phyloP scores from a whole-genome alignment of 2,888 invertebrate genomes.

The Hybos culiciformis region DNA sequence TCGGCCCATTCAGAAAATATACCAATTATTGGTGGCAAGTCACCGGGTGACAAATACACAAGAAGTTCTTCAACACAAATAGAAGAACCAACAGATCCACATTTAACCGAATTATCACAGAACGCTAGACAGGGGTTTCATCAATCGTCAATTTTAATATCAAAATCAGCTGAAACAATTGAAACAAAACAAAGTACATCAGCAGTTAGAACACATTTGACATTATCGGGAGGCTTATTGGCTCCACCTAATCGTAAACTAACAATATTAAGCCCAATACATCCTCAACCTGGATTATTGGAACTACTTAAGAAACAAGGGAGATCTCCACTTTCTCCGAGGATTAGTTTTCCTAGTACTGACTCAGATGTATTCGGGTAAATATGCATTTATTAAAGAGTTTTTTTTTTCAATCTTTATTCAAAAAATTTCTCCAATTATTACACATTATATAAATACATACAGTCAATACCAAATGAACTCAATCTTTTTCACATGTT shows the following conservation, averaged over 20 bases:
- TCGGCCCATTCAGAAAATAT: constrained; percentile 35
- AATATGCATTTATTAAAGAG: constrained; percentile 20
- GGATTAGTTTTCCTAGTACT: constrained; percentile 34
- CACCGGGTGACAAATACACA: constrained; percentile 30
- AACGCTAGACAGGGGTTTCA: constrained; percentile 26
- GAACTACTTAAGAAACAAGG: constrained; percentile 33
- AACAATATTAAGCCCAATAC: constrained; percentile 67
- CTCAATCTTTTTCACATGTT: too few relatives aligned
- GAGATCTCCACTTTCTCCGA: constrained; percentile 33
- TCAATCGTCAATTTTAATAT: constrained; percentile 34
- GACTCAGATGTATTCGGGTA: constrained; percentile 34
- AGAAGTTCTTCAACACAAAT: constrained; percentile 35
- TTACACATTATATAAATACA: not conserved
- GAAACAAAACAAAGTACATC: constrained; percentile 21
- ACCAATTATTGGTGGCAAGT: constrained; percentile 14
- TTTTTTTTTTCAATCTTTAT: too few relatives aligned
- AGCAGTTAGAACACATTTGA: constrained; percentile 34
- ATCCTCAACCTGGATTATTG: constrained; percentile 47
- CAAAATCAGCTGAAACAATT: constrained; percentile 35
- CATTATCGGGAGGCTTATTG: constrained; percentile 31
- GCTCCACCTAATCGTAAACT: constrained; percentile 43
- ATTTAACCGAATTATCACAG: constrained; percentile 8
- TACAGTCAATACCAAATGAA: too few relatives aligned
- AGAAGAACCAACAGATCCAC: constrained; percentile 23
- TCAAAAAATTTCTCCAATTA: not conserved